Percentiles rank a stretch among this genome's conserved stretches.
Evolutionary conservation across 2,113 vertebrate species (phyloP).

Genomic region (Eudorcas thomsonii): DNA sequence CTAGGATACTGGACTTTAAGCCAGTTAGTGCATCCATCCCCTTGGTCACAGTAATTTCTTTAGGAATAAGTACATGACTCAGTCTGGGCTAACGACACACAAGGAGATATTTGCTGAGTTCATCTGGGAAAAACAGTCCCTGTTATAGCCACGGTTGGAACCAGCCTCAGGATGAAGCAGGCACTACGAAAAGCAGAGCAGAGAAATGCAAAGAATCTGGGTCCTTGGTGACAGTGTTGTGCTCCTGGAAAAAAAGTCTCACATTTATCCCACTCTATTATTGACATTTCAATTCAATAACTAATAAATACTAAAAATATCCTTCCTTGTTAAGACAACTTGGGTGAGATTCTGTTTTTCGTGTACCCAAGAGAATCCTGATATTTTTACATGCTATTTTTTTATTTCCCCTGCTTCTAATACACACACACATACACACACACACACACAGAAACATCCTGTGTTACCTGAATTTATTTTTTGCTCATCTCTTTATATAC

Average conservation of each 20-base stretch:
- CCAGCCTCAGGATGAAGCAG: background rate
- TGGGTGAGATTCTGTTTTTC: background rate
- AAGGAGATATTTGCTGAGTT: background rate
- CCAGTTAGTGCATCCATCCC: background rate
- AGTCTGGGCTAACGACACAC: background rate
- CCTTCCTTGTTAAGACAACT: background rate
- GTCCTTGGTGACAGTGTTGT: background rate
- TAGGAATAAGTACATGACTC: background rate
- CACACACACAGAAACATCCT: background rate
- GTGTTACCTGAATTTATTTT: slow-evolving; percentile 24
- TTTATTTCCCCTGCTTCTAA: background rate
- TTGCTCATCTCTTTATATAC: background rate
- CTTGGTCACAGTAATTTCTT: background rate
- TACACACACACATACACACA: background rate
- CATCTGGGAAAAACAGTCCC: background rate
- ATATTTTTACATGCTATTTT: background rate
- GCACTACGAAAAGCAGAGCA: background rate
- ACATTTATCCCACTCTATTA: background rate
- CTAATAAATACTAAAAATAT: background rate
- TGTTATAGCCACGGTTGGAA: background rate
- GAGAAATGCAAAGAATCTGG: background rate
- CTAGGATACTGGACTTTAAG: background rate
- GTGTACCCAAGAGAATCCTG: background rate
- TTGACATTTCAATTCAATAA: background rate
- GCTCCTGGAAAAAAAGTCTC: background rate